Evolutionary conservation across 2,888 invertebrate species (phyloP).

Genomic region (Gasteruption jaculator): DNA sequence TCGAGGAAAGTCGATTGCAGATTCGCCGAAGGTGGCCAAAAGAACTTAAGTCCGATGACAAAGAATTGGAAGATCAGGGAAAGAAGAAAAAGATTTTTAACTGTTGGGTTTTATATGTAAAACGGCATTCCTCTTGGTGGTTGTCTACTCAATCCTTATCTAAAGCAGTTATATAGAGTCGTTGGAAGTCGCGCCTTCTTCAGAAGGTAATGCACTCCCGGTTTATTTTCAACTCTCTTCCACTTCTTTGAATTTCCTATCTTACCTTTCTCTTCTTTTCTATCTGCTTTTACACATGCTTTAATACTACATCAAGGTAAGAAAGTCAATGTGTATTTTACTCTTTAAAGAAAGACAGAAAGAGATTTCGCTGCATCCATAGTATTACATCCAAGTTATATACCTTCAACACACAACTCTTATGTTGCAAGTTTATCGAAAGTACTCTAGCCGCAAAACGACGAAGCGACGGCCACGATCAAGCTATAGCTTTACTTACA

Average conservation of each 20-base stretch:
- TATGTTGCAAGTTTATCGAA: constrained; percentile 34
- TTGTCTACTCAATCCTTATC: constrained; percentile 44
- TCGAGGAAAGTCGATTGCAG: too few relatives aligned
- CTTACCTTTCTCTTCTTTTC: constrained; percentile 11
- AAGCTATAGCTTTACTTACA: constrained; percentile 29
- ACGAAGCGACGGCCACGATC: constrained; percentile 25
- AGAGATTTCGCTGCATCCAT: too few relatives aligned
- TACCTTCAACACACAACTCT: too few relatives aligned
- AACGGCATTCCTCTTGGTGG: constrained; percentile 39
- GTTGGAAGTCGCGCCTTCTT: constrained; percentile 42
- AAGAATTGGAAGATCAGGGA: too few relatives aligned
- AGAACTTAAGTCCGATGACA: too few relatives aligned
- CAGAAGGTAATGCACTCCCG: constrained; percentile 40
- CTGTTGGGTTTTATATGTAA: constrained; percentile 34
- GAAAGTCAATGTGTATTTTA: too few relatives aligned
- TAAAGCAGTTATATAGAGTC: constrained; percentile 41
- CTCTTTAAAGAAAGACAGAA: too few relatives aligned
- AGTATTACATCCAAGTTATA: too few relatives aligned
- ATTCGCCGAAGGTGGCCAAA: too few relatives aligned
- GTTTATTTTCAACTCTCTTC: constrained; percentile 14
- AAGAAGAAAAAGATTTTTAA: too few relatives aligned
- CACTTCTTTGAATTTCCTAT: constrained; percentile 13
- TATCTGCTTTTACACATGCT: constrained; percentile 6
- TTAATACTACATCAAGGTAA: too few relatives aligned
- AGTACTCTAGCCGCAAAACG: constrained; percentile 28